These are phyloP conservation scores for Drosophila punjabiensis DNA, from an alignment of 1,140 invertebrate species.

Conservation along the genomic window DNA sequence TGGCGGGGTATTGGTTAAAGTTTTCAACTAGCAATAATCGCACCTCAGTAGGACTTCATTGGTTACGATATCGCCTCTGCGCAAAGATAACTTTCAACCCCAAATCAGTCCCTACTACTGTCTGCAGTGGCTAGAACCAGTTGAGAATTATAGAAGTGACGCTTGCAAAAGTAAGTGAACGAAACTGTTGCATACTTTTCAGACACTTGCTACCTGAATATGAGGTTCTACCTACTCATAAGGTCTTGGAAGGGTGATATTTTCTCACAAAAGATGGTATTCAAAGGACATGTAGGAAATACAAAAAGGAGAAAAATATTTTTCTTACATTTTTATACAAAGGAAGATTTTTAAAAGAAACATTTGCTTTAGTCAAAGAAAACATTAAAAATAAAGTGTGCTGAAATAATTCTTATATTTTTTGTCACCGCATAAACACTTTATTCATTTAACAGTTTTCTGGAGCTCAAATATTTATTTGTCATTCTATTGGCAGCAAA, in stretches of 20 bases:
- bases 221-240: background rate
- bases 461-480: constrained; percentile 7
- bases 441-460: constrained; percentile 53
- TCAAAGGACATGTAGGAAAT: background rate
- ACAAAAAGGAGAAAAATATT: background rate
- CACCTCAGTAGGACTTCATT: constrained; percentile 88
- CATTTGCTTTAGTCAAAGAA: too few species aligned
- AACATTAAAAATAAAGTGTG: too few species aligned
- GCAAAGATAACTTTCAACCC: constrained; percentile 56
- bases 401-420: too few species aligned
- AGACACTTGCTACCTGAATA: background rate
- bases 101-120: background rate
- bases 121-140: background rate
- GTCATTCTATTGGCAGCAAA: constrained; percentile 55
- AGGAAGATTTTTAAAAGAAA: background rate
- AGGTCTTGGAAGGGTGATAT: background rate
- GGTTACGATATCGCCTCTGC: constrained; percentile 92
- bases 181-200: constrained; percentile 26
- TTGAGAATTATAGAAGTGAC: constrained; percentile 55
- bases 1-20: constrained; percentile 96
- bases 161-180: background rate
- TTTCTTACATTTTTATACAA: background rate
- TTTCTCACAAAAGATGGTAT: background rate
- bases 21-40: constrained; percentile 85
- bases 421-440: background rate